Evolutionary conservation across 2,888 invertebrate species (phyloP).

Genomic region (Patella pellucida): DNA sequence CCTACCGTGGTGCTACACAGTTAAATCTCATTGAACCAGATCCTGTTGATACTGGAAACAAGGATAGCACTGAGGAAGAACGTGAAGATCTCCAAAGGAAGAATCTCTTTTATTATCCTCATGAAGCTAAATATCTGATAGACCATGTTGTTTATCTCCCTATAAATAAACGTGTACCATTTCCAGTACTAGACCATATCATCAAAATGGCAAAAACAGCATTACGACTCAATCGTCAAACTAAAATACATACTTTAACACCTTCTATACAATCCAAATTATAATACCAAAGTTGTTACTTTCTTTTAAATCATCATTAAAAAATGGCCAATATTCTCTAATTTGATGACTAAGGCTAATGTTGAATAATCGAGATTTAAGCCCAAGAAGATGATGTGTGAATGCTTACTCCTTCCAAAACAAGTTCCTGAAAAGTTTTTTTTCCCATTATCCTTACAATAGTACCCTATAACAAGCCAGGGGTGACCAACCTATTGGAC

Average conservation of each 20-base stretch:
- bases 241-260: not conserved
- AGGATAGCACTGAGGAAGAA: not conserved
- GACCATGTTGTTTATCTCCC: constrained; percentile 71
- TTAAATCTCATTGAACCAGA: constrained; percentile 67
- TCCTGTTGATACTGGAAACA: constrained; percentile 16
- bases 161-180: constrained; percentile 68
- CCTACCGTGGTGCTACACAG: constrained; percentile 70
- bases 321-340: no score
- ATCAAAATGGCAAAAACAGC: constrained; percentile 47
- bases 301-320: no score
- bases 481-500: no score
- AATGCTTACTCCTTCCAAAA: no score
- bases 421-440: no score
- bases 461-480: no score
- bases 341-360: no score
- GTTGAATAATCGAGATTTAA: no score
- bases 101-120: constrained; percentile 49
- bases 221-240: constrained; percentile 9
- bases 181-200: constrained; percentile 63
- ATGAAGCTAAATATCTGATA: constrained; percentile 68
- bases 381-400: no score
- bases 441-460: no score
- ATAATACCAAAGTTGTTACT: not conserved
- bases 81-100: not conserved
- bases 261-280: not conserved